phyloP scores from a whole-genome alignment of 2,113 vertebrate species.

The Myrmecobius fasciatus region DNA sequence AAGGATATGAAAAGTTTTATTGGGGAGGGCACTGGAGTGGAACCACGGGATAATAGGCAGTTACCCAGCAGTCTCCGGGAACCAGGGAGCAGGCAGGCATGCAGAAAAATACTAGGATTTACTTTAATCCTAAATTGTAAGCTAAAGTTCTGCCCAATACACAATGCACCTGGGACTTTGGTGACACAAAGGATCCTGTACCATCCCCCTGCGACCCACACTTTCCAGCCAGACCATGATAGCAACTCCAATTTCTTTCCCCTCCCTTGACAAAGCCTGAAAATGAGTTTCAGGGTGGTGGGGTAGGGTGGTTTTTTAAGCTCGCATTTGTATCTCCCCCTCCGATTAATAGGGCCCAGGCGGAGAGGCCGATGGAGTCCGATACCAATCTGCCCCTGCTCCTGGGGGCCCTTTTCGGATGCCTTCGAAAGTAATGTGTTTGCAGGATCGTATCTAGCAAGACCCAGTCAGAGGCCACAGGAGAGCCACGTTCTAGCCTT shows the following conservation, averaged over 20 bases:
- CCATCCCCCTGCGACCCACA: conserved; percentile 61
- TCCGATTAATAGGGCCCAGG: neutral
- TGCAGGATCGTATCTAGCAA: neutral
- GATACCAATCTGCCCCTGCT: neutral
- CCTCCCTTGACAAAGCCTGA: conserved; percentile 65
- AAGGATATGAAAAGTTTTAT: conserved; percentile 99
- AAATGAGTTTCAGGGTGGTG: conserved; percentile 57
- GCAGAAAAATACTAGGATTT: conserved; percentile 99
- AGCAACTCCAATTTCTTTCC: conserved; percentile 76
- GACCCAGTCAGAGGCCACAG: neutral
- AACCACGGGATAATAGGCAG: conserved; percentile 99
- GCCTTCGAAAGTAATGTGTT: conserved; percentile 7
- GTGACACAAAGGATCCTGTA: conserved; percentile 81
- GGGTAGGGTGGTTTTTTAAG: neutral
- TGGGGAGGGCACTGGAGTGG: conserved; percentile 99
- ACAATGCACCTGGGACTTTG: conserved; percentile 84
- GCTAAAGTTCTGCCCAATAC: conserved; percentile 84
- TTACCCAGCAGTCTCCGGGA: conserved; percentile 99
- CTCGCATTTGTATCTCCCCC: conserved; percentile 23
- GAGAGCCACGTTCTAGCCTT: neutral
- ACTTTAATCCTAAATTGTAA: conserved; percentile 96
- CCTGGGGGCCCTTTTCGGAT: neutral
- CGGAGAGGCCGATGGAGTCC: neutral
- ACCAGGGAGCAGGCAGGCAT: conserved; percentile 97
- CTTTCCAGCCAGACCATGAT: conserved; percentile 70